phyloP scores from a whole-genome alignment of 2,888 invertebrate species.

The Silvanus unidentatus region DNA sequence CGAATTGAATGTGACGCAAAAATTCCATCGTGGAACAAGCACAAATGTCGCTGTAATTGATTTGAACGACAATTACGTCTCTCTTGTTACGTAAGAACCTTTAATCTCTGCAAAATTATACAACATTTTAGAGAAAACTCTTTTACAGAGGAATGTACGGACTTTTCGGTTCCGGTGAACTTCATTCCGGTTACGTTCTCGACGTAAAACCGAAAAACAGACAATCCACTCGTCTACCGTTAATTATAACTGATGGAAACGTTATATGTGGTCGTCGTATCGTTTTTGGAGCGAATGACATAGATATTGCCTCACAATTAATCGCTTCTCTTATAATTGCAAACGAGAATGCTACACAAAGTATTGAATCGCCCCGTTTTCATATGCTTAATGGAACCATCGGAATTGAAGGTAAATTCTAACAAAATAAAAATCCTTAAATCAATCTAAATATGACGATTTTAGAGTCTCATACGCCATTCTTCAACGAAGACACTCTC shows the following conservation, averaged over 20 bases:
- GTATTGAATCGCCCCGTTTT: slow-evolving; percentile 51
- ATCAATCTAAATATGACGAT: slow-evolving; percentile 9
- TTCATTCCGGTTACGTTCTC: slow-evolving; percentile 51
- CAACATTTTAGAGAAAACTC: neutral
- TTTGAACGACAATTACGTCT: slow-evolving; percentile 60
- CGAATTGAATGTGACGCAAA: slow-evolving; percentile 31
- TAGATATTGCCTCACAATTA: slow-evolving; percentile 48
- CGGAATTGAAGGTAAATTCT: slow-evolving; percentile 42
- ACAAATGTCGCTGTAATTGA: slow-evolving; percentile 62
- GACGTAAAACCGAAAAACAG: slow-evolving; percentile 39
- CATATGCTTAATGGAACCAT: slow-evolving; percentile 36
- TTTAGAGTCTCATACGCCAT: slow-evolving; percentile 39
- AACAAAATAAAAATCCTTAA: neutral
- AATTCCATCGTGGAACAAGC: slow-evolving; percentile 45
- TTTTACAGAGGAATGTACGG: slow-evolving; percentile 51
- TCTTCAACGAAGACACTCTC: slow-evolving; percentile 36
- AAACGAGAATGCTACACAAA: slow-evolving; percentile 44
- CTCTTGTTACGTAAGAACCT: slow-evolving; percentile 58
- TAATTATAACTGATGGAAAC: slow-evolving; percentile 41
- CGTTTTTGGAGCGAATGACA: slow-evolving; percentile 51
- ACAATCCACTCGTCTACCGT: slow-evolving; percentile 38
- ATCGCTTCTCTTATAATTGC: slow-evolving; percentile 47
- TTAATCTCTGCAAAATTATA: neutral
- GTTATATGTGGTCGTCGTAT: slow-evolving; percentile 50
- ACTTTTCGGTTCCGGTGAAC: slow-evolving; percentile 49